Evolutionary conservation across 2,113 vertebrate species (phyloP).

Genomic region (Atrichornis clamosus): DNA sequence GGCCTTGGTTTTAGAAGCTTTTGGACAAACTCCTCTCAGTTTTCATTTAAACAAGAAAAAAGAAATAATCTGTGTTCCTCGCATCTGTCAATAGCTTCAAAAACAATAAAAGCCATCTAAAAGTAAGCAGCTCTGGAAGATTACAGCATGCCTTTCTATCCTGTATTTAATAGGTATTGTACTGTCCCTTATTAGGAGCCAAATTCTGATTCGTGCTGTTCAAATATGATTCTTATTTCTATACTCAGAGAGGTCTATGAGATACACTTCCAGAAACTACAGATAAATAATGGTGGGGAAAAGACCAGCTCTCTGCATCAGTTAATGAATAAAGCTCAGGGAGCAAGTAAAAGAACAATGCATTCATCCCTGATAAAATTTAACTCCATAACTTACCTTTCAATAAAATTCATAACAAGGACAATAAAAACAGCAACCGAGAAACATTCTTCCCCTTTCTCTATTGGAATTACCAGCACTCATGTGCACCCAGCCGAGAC

Average conservation of each 20-base stretch:
- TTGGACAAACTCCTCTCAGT: background rate
- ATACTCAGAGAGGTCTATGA: background rate
- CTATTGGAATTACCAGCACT: background rate
- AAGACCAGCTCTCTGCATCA: background rate
- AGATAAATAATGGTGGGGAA: background rate
- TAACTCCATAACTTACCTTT: conserved; percentile 33
- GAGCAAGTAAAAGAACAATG: background rate
- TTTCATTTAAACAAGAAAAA: background rate
- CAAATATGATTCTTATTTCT: background rate
- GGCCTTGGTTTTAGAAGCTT: background rate
- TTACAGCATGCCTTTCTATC: background rate
- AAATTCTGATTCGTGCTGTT: background rate
- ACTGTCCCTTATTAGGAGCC: background rate
- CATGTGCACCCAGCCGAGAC: background rate
- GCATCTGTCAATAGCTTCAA: background rate
- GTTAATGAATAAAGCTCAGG: background rate
- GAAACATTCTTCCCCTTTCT: background rate
- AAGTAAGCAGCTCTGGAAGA: background rate
- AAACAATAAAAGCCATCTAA: background rate
- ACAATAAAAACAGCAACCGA: conserved; percentile 11
- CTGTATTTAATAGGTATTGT: background rate
- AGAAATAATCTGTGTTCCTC: background rate
- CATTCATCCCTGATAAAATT: conserved; percentile 44
- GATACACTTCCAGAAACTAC: background rate
- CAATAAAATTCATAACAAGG: conserved; percentile 6